Evolutionary conservation across 2,797 vertebrate genomes (phyloP), one percentile per base, ranked within the genome.

Genomic region (Euthynnus affinis): DNA sequence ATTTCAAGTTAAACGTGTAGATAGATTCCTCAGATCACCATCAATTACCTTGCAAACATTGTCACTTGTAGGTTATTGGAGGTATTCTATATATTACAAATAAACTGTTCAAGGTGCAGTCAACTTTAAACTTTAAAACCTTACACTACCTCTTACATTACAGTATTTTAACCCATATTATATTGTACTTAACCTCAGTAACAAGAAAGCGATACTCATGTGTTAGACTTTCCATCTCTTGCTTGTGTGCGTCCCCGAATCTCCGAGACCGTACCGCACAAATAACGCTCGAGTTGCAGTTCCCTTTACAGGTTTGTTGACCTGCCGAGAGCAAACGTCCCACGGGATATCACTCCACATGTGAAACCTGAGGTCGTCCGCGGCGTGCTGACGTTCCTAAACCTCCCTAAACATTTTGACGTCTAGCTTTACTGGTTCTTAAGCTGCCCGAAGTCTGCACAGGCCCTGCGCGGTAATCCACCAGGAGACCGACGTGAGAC

Each of bases 371-470:
- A 91, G 71, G 71, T 77, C 46, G 53, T 78, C 68, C 22, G 58
- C 77, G 78, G 64, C 82, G 29, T 27, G 32, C 32, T 74, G 49
- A 74, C 52, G 65, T 83, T 48, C 58, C 80, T 81, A 86, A 92
- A 74, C 83, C 82, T 78, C 78, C 59, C 56, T 71, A 76, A 89
- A 85, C 67, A 62, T 52, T 74, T 82, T 85, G 79, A 72, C 71
- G 55, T 88, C 78, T 88, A 88, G 62, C 62, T 65, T 91, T 88
- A 86, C 83, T 52, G 32, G 42, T 78, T 74, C 69, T 74, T 76
- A 84, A 49, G 46, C 46, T 20, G 46, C 46, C 46, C 18, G 46
- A 18, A 87, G 75, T 88, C 88, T 66, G 65, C 57, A 42, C 23
- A 46, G 81, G 65, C 85, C 56, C 34, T 34, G 44, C 14, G 58